phyloP scores from a whole-genome alignment of 2,888 invertebrate species.

The Tachina lurida region DNA sequence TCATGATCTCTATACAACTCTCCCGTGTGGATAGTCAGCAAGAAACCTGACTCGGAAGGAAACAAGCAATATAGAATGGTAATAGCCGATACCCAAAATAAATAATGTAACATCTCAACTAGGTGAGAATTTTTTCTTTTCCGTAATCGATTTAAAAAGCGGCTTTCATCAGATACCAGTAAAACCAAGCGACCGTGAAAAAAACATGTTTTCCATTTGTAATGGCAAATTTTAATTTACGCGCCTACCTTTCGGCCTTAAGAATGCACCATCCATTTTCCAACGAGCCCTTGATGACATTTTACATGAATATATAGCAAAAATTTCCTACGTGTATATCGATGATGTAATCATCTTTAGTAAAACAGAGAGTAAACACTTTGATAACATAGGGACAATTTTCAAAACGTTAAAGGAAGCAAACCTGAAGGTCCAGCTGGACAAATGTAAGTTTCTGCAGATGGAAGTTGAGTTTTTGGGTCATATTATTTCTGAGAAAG shows the following conservation, averaged over 20 bases:
- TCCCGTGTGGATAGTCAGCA: too few species aligned
- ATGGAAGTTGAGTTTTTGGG: too few species aligned
- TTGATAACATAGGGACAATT: constrained; percentile 13
- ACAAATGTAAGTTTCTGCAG: constrained; percentile 26
- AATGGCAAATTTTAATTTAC: too few species aligned
- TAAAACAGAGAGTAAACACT: constrained; percentile 23
- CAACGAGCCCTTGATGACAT: constrained; percentile 23
- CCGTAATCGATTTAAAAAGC: constrained; percentile 10
- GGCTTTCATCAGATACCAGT: constrained; percentile 31
- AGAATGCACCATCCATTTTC: too few species aligned
- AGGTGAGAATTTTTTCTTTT: constrained; percentile 5
- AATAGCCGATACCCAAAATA: too few species aligned
- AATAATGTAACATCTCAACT: constrained; percentile 3
- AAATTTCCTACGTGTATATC: constrained; percentile 1
- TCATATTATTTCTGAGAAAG: too few species aligned
- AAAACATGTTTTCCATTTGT: too few species aligned
- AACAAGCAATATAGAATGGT: too few species aligned
- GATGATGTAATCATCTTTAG: constrained; percentile 25
- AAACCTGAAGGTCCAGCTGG: constrained; percentile 20
- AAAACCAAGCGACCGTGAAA: constrained; percentile 18
- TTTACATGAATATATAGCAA: constrained; percentile 7
- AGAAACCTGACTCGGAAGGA: too few species aligned
- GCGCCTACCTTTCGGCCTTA: too few species aligned
- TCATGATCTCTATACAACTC: neutral
- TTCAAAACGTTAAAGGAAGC: constrained; percentile 6